phyloP scores from a whole-genome alignment of 2,888 invertebrate genomes.

The Amiota mariae region DNA sequence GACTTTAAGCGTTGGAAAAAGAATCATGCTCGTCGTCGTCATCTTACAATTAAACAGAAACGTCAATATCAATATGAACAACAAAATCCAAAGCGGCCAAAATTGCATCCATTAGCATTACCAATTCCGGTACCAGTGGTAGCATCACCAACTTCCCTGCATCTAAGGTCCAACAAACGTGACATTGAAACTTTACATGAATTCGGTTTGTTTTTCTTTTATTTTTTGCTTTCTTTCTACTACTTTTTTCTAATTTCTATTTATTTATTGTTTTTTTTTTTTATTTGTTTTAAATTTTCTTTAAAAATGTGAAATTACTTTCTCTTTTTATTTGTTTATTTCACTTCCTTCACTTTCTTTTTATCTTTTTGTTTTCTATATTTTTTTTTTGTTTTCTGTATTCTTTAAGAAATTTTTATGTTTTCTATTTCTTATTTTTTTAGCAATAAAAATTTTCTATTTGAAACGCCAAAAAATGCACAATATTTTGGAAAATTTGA shows the following conservation, averaged over 20 bases:
- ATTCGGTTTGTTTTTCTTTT: slow-evolving; percentile 71
- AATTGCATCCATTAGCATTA: not conserved
- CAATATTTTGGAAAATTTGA: slow-evolving; percentile 47
- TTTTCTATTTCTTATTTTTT: slow-evolving; percentile 32
- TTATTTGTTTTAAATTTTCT: slow-evolving; percentile 33
- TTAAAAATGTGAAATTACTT: too few relatives aligned
- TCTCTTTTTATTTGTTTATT: slow-evolving; percentile 17
- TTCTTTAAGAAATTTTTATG: slow-evolving; percentile 7
- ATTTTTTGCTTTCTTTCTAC: slow-evolving; percentile 19
- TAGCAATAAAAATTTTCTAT: slow-evolving; percentile 45
- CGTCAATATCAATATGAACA: slow-evolving; percentile 23
- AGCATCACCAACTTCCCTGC: slow-evolving; percentile 1
- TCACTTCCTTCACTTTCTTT: not conserved
- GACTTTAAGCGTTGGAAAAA: slow-evolving; percentile 71
- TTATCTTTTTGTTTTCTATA: slow-evolving; percentile 24
- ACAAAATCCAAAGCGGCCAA: slow-evolving; percentile 24
- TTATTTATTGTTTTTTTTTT: slow-evolving; percentile 27
- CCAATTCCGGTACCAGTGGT: too few relatives aligned
- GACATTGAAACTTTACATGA: slow-evolving; percentile 41
- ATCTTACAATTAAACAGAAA: slow-evolving; percentile 30
- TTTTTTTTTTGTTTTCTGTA: slow-evolving; percentile 20
- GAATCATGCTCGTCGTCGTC: slow-evolving; percentile 42
- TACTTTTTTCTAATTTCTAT: slow-evolving; percentile 18
- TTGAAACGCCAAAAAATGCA: slow-evolving; percentile 45
- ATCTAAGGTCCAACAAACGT: slow-evolving; percentile 28